Percentiles rank a stretch among this genome's conserved stretches.
Conservation (phyloP, 2,888 invertebrate species). For the Amphimallon solstitiale region DNA sequence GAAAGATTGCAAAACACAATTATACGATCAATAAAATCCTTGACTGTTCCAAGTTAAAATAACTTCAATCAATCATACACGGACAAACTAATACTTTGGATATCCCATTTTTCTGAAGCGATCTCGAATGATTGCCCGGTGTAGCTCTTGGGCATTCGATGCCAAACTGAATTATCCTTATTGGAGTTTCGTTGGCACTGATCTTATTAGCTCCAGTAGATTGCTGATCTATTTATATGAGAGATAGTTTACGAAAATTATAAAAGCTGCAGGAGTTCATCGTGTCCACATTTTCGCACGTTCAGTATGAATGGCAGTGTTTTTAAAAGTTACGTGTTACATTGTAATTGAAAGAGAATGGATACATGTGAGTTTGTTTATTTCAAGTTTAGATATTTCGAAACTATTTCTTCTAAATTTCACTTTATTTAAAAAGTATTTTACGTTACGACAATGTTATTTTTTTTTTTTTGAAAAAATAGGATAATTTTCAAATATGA, state of each 20-base stretch:
- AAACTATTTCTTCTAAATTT: too few relatives aligned
- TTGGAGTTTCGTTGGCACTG: conserved; percentile 60
- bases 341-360: background rate
- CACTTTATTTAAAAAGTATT: too few relatives aligned
- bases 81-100: conserved; percentile 38
- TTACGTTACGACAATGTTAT: too few relatives aligned
- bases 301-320: background rate
- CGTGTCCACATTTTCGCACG: background rate
- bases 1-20: conserved; percentile 12
- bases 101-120: conserved; percentile 41
- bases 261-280: conserved; percentile 13
- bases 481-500: too few relatives aligned
- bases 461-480: too few relatives aligned
- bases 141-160: conserved; percentile 56
- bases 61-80: conserved; percentile 37
- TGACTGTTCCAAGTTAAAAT: conserved; percentile 32
- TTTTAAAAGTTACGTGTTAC: too few relatives aligned
- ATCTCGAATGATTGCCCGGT: conserved; percentile 51
- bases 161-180: conserved; percentile 60
- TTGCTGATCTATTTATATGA: conserved; percentile 60
- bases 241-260: conserved; percentile 23
- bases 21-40: conserved; percentile 29
- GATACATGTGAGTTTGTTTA: too few relatives aligned
- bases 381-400: too few relatives aligned
- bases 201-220: conserved; percentile 60